These are phyloP conservation scores for Eidolon helvum DNA, from an alignment of 2,113 vertebrate species.

Conservation along the genomic window DNA sequence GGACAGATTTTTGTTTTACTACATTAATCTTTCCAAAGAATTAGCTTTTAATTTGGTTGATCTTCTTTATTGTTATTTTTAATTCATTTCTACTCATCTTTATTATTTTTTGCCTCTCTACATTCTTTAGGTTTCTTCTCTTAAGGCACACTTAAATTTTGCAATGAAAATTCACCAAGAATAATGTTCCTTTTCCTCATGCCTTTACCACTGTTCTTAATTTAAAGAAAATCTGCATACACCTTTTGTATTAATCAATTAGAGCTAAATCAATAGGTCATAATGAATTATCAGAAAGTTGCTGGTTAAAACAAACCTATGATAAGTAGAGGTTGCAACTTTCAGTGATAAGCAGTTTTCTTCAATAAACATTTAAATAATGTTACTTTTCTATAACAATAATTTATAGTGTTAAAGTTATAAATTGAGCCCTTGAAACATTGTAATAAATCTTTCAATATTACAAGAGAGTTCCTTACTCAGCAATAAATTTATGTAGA, in stretches of 20 bases:
- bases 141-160: background rate
- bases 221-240: background rate
- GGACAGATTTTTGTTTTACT: background rate
- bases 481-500: background rate
- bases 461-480: background rate
- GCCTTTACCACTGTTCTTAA: background rate
- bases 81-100: background rate
- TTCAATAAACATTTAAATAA: slow-evolving; percentile 1
- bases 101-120: background rate
- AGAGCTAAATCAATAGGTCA: background rate
- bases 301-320: background rate
- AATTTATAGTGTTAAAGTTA: background rate
- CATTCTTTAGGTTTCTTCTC: background rate
- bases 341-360: background rate
- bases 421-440: background rate
- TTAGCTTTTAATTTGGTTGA: background rate
- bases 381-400: background rate
- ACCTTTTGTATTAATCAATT: background rate
- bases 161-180: background rate
- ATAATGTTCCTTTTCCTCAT: background rate
- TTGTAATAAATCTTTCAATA: background rate
- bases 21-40: background rate
- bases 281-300: background rate
- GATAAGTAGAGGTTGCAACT: background rate
- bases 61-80: background rate